Conservation (phyloP, 2,797 vertebrate species). For the Enteromius thamalakanensis region DNA sequence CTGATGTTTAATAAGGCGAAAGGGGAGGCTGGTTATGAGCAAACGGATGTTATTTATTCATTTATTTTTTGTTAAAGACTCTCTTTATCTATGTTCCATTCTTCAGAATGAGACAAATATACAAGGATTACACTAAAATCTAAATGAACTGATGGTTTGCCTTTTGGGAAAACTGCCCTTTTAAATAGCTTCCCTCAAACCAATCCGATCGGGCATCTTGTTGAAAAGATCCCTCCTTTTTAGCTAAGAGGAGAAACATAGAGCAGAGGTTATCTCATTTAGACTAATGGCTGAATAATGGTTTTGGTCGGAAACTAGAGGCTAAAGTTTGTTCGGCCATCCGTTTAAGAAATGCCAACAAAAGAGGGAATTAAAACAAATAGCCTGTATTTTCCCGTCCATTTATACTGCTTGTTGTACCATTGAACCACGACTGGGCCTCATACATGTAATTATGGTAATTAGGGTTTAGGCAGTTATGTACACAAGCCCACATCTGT, state of each 20-base stretch:
- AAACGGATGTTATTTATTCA: neutral
- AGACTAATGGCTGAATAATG: slow-evolving; percentile 31
- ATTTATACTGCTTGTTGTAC: slow-evolving; percentile 58
- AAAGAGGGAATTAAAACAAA: slow-evolving; percentile 55
- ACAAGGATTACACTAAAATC: slow-evolving; percentile 29
- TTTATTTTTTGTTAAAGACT: slow-evolving; percentile 11
- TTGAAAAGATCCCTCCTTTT: neutral
- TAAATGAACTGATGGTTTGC: slow-evolving; percentile 51
- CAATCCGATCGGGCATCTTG: slow-evolving; percentile 1
- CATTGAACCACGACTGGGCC: slow-evolving; percentile 52
- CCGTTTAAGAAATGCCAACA: neutral
- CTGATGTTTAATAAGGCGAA: slow-evolving; percentile 41
- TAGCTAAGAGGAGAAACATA: slow-evolving; percentile 1
- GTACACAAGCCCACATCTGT: slow-evolving; percentile 60
- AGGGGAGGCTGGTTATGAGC: slow-evolving; percentile 35
- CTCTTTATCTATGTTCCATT: slow-evolving; percentile 3
- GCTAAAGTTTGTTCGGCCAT: neutral
- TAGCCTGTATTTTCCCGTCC: slow-evolving; percentile 59
- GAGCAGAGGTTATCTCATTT: slow-evolving; percentile 27
- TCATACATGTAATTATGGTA: slow-evolving; percentile 61
- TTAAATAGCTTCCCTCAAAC: neutral
- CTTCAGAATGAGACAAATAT: slow-evolving; percentile 20
- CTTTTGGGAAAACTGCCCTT: slow-evolving; percentile 32
- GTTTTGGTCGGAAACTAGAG: slow-evolving; percentile 4
- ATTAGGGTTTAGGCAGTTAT: slow-evolving; percentile 58